phyloP scores from a whole-genome alignment of 2,797 vertebrate genomes.

The Enteromius afrohamiltoni region DNA sequence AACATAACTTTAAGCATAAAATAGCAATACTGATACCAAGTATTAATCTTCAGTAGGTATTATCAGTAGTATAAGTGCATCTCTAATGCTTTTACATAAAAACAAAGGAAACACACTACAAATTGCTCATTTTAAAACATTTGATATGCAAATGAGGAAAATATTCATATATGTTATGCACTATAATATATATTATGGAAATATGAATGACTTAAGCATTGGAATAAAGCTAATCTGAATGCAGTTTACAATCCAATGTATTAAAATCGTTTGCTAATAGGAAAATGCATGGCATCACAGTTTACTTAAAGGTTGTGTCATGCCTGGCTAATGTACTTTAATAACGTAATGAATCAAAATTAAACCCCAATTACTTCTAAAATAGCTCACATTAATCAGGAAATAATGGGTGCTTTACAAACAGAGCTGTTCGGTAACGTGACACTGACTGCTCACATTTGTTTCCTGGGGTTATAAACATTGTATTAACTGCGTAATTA shows the following conservation, averaged over 20 bases:
- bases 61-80: neutral
- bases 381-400: neutral
- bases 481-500: conserved; percentile 24
- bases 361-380: neutral
- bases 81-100: neutral
- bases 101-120: neutral
- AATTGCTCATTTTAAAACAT: neutral
- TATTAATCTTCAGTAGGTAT: neutral
- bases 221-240: neutral
- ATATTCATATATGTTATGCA: no score
- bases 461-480: conserved; percentile 3
- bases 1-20: neutral
- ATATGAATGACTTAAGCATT: neutral
- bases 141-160: neutral
- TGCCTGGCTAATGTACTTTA: neutral
- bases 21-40: neutral
- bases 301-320: neutral
- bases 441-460: conserved; percentile 6
- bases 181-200: neutral
- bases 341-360: neutral
- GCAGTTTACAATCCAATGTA: neutral
- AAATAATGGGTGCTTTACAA: neutral
- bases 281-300: neutral
- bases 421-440: neutral
- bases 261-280: neutral